These are phyloP conservation scores for Pogona vitticeps DNA, from an alignment of 2,113 vertebrate species.

Conservation along the genomic window DNA sequence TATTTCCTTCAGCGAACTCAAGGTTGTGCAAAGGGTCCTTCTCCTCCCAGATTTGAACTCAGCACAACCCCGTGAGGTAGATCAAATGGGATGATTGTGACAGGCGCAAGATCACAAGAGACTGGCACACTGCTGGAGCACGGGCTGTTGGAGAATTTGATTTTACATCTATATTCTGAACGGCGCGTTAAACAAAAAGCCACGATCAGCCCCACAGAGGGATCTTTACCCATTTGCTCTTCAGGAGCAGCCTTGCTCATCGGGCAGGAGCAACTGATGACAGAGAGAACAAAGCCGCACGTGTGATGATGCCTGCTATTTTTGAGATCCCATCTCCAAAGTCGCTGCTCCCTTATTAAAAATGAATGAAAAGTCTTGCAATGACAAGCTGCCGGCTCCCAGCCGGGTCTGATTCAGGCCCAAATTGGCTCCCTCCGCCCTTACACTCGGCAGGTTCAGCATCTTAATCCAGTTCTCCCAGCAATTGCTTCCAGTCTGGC, in stretches of 20 bases:
- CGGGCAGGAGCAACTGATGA: neutral
- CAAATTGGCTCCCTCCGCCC: neutral
- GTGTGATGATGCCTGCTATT: neutral
- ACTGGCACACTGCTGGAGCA: too few species aligned
- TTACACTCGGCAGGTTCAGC: rapidly evolving
- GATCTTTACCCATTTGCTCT: too few species aligned
- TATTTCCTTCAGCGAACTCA: too few species aligned
- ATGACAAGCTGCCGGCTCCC: neutral
- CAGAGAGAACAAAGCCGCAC: neutral
- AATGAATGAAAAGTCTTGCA: constrained; percentile 14
- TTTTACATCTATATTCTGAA: too few species aligned
- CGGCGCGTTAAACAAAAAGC: too few species aligned
- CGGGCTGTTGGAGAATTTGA: too few species aligned
- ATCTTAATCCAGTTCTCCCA: rapidly evolving
- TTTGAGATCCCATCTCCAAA: constrained; percentile 17
- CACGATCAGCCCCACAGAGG: too few species aligned
- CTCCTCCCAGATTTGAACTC: too few species aligned
- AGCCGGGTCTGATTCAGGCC: rapidly evolving
- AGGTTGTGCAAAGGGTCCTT: too few species aligned
- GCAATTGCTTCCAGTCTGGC: neutral
- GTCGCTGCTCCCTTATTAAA: constrained; percentile 20
- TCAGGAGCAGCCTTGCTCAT: neutral
- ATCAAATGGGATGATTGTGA: too few species aligned
- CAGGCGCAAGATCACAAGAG: too few species aligned
- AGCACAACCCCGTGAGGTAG: too few species aligned